These are phyloP conservation scores for Heterohyrax brucei DNA, from an alignment of 2,797 vertebrate genomes.

Conservation along the genomic window DNA sequence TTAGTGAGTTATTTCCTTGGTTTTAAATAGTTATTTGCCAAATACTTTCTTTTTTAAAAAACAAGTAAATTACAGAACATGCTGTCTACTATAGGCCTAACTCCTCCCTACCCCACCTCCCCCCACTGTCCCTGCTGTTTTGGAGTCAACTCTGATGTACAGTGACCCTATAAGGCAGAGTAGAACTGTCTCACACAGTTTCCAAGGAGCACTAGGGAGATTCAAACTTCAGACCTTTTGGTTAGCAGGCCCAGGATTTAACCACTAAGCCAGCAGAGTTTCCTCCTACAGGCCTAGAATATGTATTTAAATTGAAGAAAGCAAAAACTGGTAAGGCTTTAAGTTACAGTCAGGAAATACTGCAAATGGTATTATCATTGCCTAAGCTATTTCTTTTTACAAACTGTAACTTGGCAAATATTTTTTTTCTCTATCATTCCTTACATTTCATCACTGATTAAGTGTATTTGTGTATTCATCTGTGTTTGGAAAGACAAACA, in stretches of 20 bases:
- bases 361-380: conserved; percentile 59
- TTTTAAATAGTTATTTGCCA: conserved; percentile 55
- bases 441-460: conserved; percentile 15
- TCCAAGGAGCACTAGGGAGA: no score
- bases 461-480: not conserved
- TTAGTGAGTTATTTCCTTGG: not conserved
- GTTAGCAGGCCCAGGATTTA: no score
- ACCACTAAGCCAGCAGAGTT: no score
- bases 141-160: no score
- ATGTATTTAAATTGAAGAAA: not conserved
- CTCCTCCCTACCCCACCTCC: no score
- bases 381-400: conserved; percentile 3
- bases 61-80: not conserved
- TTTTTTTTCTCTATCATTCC: conserved; percentile 32
- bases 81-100: not conserved
- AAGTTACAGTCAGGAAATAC: conserved; percentile 5
- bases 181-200: no score
- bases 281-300: conserved; percentile 6
- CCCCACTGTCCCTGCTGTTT: no score
- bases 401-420: conserved; percentile 55
- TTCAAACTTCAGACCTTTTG: no score
- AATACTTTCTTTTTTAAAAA: conserved; percentile 62
- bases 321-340: conserved; percentile 41
- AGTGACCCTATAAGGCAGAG: no score
- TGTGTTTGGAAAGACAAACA: conserved; percentile 50